These are phyloP conservation scores for Ochropleura leucogaster DNA, from an alignment of 2,888 invertebrate species.

Conservation along the genomic window DNA sequence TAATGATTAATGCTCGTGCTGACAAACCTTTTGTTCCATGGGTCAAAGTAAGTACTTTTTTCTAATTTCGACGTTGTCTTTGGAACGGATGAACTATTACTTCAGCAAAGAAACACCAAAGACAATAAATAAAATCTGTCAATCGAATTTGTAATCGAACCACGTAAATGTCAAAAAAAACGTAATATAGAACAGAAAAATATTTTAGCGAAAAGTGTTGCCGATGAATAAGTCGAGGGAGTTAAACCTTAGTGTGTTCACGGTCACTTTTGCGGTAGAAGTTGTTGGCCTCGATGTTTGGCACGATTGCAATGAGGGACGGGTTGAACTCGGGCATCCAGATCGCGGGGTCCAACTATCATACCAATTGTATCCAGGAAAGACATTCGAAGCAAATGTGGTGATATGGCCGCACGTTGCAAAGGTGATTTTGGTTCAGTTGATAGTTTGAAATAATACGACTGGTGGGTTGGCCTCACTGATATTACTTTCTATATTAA, in stretches of 20 bases:
- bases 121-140: slow-evolving; percentile 3
- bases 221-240: background rate
- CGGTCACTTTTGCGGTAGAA: slow-evolving; percentile 83
- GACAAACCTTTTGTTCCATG: no score
- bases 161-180: slow-evolving; percentile 7
- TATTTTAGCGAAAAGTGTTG: background rate
- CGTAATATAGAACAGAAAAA: background rate
- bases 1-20: no score
- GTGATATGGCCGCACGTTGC: slow-evolving; percentile 83
- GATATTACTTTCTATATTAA: no score
- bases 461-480: background rate
- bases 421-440: slow-evolving; percentile 73
- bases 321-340: slow-evolving; percentile 70
- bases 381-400: slow-evolving; percentile 79
- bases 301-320: slow-evolving; percentile 80
- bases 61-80: no score
- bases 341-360: slow-evolving; percentile 79
- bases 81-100: no score
- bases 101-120: background rate
- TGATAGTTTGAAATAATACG: background rate
- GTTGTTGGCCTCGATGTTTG: slow-evolving; percentile 80
- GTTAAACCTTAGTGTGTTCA: slow-evolving; percentile 71
- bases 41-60: no score
- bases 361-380: slow-evolving; percentile 80
- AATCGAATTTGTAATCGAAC: background rate